A percentile compares a stretch with the other conserved stretches of the same genome.
phyloP scores from a whole-genome alignment of 2,113 vertebrate species.

The Hydrochoerus hydrochaeris region DNA sequence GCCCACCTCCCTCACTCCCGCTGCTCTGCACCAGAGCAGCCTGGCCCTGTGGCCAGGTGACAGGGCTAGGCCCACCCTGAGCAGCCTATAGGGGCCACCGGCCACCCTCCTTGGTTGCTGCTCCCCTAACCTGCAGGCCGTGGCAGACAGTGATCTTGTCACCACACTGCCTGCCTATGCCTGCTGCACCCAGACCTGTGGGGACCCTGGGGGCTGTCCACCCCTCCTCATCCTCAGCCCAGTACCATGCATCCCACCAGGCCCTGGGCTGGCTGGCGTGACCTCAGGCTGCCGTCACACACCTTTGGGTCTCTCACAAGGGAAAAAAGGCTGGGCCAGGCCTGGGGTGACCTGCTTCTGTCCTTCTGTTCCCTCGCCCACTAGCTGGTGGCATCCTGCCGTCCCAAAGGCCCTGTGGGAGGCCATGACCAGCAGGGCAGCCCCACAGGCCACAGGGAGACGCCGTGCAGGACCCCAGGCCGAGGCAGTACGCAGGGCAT shows the following conservation, averaged over 20 bases:
- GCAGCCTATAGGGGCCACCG: neutral
- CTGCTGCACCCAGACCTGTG: neutral
- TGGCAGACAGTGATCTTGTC: rapidly evolving
- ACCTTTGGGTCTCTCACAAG: too few species aligned
- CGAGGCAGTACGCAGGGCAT: neutral
- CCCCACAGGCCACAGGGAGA: neutral
- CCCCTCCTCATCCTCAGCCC: rapidly evolving
- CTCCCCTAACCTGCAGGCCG: neutral
- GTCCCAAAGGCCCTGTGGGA: too few species aligned
- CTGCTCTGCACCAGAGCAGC: too few species aligned
- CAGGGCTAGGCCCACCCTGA: neutral
- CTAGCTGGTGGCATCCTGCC: rapidly evolving
- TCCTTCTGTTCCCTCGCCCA: rapidly evolving
- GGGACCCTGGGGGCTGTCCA: neutral
- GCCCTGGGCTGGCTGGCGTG: neutral
- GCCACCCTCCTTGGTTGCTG: neutral
- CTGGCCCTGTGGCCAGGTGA: neutral
- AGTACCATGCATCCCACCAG: neutral
- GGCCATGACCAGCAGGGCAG: neutral
- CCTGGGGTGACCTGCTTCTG: neutral
- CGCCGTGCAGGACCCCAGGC: neutral
- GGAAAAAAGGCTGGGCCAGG: neutral
- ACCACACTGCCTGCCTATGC: neutral
- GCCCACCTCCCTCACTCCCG: neutral
- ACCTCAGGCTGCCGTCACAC: neutral